Evolutionary conservation across 2,888 invertebrate species (phyloP), one percentile per base, ranked within the genome.

Genomic region (Antheraea yamamai): DNA sequence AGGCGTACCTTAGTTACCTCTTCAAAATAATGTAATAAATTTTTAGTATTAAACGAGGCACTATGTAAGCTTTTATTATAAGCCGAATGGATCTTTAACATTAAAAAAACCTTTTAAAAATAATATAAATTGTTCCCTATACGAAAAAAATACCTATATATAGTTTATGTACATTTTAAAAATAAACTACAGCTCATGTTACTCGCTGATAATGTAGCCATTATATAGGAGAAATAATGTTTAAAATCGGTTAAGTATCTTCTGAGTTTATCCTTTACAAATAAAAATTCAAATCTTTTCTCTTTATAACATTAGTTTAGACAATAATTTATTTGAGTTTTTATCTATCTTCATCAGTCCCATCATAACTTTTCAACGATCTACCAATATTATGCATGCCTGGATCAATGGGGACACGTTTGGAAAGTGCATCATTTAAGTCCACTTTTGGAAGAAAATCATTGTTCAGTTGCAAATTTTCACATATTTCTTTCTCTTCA

Each of bases 321-420:
- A 16, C 30, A 66, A 26, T 30, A 20, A 61, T 66, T 30, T 66
- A 66, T 61, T 61, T 23, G 12, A 66, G 16, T 66, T 2, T 47
- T 78, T 81, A 86, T 80, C 87, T 89, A 77, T 79, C 81, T 78
- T 82, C 84, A 58, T 82, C 83, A 73, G 79, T 82, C 76, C 88
- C 86, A 16, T 89, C 83, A 71, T 85, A 88, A 82, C 85, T 91
- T 84, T 94, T 92, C 0, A 95, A 84, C 52, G 93, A 90, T 80
- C 94, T 88, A 30, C 85, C 82, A 2, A 92, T 81, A 75, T 91
- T 91, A 80, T 88, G 85, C 75, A 85, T 79, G 74, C 85, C 84
- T 0, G 80, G 75, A 18, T 89, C 88, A 58, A 91, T 74, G 0
- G 88, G 89, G 70, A 91, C 77, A 68, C 79, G 82, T 30, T 90